A percentile compares a stretch with the other conserved stretches of the same genome.
These are phyloP conservation scores for Patiria miniata DNA, from an alignment of 35 echinoderm and acorn worm species.

Conservation along the genomic window DNA sequence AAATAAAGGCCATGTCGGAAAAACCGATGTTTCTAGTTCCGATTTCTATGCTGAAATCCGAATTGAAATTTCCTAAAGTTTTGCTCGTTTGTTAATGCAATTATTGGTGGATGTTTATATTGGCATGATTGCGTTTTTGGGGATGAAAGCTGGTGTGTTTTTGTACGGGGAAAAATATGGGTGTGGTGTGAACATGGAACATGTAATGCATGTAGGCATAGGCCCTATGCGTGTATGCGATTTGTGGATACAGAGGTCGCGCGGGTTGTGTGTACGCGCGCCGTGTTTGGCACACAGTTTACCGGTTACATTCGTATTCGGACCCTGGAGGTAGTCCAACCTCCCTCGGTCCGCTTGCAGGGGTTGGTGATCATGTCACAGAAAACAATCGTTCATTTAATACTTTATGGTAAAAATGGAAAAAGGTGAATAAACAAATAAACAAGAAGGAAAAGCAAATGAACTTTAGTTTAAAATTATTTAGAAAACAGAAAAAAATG, in stretches of 20 bases:
- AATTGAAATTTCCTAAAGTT: background rate
- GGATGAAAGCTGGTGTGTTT: background rate
- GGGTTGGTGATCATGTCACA: background rate
- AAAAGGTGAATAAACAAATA: too few species aligned
- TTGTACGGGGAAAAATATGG: background rate
- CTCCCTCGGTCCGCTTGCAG: background rate
- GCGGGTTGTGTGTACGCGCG: background rate
- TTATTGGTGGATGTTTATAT: background rate
- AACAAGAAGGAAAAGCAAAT: too few species aligned
- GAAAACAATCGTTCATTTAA: too few species aligned
- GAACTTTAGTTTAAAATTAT: too few species aligned
- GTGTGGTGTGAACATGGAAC: background rate
- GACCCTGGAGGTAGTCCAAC: background rate
- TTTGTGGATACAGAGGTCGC: background rate
- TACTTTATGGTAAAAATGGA: too few species aligned
- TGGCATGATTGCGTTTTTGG: background rate
- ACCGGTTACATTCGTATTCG: background rate
- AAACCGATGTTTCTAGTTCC: slow-evolving; percentile 25
- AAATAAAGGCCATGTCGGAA: slow-evolving; percentile 11
- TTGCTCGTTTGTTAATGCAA: background rate
- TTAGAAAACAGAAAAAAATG: too few species aligned
- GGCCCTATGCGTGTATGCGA: background rate
- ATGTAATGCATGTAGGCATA: too few species aligned
- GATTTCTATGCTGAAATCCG: background rate
- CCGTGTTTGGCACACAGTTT: background rate